Conservation (phyloP, 2,113 vertebrate genomes). For the Mirounga angustirostris region DNA sequence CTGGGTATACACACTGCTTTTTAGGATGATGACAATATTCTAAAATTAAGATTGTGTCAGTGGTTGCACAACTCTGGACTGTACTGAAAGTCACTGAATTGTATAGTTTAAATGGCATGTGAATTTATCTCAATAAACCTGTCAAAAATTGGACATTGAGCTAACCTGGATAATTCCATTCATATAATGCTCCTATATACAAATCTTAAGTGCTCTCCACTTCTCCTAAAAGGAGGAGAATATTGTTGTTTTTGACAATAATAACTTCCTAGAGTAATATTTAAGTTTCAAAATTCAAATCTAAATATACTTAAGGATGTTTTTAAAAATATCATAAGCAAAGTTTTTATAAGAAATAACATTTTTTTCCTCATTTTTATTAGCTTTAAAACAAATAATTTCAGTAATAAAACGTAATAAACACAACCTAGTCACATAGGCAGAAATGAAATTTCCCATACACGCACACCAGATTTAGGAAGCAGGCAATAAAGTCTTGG, state of each 20-base stretch:
- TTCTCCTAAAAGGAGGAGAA: background rate
- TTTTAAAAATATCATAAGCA: background rate
- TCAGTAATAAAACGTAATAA: background rate
- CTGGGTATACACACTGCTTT: background rate
- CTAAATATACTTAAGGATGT: background rate
- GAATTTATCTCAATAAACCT: background rate
- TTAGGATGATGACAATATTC: background rate
- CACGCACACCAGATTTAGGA: background rate
- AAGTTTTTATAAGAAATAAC: background rate
- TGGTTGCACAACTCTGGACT: background rate
- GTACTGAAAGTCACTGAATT: background rate
- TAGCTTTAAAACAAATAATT: background rate
- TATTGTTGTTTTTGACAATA: background rate
- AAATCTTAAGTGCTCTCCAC: background rate
- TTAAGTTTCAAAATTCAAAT: background rate
- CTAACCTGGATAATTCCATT: background rate
- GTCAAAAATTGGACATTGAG: background rate
- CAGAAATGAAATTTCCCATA: background rate
- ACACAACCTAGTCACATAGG: background rate
- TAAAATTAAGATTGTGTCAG: background rate
- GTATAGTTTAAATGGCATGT: background rate
- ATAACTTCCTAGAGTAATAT: background rate
- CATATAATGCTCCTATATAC: background rate
- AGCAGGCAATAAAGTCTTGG: background rate
- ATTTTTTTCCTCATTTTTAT: background rate